Evolutionary conservation across 1,140 invertebrate species (phyloP), one percentile per base, ranked within the genome.

Genomic region (Pararge aegeria): DNA sequence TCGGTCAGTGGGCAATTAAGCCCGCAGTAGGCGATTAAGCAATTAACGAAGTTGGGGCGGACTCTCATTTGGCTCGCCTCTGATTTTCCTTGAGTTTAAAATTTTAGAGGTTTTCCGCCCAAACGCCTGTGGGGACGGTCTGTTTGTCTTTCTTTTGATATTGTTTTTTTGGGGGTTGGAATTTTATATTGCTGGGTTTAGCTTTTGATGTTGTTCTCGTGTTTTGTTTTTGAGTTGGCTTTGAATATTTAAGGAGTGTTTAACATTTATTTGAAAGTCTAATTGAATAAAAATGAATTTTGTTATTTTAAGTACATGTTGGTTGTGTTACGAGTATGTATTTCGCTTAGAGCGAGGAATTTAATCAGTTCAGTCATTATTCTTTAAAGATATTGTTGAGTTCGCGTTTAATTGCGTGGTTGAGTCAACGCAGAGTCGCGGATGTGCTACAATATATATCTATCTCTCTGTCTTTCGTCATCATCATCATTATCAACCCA

Each of bases 1-100:
- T 73, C 80, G 76, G 79, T 68, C 70, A 74, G 68, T 68, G 69
- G 46, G 24, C 80, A 86, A 86, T 83, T 83, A 85, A 83, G 71
- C 71, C 73, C 52, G 67, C 76, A 66, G 63, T 72, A 63, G 66
- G 49, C 78, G 84, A 89, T 89, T 87, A 89, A 89, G 83, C 81
- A 89, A 89, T 89, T 89, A 89, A 80, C 75, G 68, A 72, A 73
- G 70, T 66, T 77, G 76, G 81, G 82, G 75, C 76, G 78, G 83
- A 73, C 79, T 68, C 65, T 78, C 68, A 73, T 78, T 83, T 78
- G 74, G 79, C 69, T 69, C 60, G 60, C 42, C 63, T 74, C 64
- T 56, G 70, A 65, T 85, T 86, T 86, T 79, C 83, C 77, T 46
- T 20, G 51, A 30, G 19, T 62, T 62, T 71, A 34, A 42, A 64